A percentile compares a stretch with the other conserved stretches of the same genome.
phyloP scores from a whole-genome alignment of 2,888 invertebrate species.

The Elaeidobius kamerunicus region DNA sequence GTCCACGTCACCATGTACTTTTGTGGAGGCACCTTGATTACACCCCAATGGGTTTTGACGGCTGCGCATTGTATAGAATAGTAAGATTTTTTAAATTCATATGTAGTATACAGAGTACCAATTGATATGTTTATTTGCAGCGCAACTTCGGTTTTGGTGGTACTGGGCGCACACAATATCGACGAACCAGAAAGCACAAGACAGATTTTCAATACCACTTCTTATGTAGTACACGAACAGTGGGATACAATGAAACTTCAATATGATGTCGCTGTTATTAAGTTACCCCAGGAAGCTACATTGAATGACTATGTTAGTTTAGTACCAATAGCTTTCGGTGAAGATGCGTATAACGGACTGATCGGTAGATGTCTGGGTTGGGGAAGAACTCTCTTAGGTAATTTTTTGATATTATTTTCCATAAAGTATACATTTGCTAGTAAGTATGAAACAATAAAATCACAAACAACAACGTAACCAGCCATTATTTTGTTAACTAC shows the following conservation, averaged over 20 bases:
- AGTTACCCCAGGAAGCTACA: conserved; percentile 27
- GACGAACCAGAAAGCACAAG: conserved; percentile 6
- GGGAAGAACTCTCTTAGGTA: conserved; percentile 26
- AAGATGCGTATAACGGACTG: conserved; percentile 21
- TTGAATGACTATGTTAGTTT: conserved; percentile 29
- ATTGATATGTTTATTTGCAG: conserved; percentile 6
- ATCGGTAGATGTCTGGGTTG: conserved; percentile 12
- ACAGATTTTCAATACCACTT: conserved; percentile 1
- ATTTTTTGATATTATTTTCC: neutral
- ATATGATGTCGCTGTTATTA: conserved; percentile 32
- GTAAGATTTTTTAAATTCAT: conserved; percentile 19
- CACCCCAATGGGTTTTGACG: conserved; percentile 23
- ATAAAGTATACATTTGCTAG: too few species aligned
- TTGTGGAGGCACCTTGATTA: conserved; percentile 30
- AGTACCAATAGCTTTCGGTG: conserved; percentile 27
- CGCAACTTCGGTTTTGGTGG: conserved; percentile 19
- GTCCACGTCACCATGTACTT: conserved; percentile 13
- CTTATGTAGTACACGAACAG: conserved; percentile 24
- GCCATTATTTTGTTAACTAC: too few species aligned
- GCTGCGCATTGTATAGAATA: conserved; percentile 29
- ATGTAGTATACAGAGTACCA: neutral
- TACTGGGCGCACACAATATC: conserved; percentile 30
- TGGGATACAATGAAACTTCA: conserved; percentile 17
- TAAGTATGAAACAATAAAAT: too few species aligned
- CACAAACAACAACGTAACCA: too few species aligned